Conservation (phyloP, 2,113 vertebrate species). For the Cranoglanis bouderius region DNA sequence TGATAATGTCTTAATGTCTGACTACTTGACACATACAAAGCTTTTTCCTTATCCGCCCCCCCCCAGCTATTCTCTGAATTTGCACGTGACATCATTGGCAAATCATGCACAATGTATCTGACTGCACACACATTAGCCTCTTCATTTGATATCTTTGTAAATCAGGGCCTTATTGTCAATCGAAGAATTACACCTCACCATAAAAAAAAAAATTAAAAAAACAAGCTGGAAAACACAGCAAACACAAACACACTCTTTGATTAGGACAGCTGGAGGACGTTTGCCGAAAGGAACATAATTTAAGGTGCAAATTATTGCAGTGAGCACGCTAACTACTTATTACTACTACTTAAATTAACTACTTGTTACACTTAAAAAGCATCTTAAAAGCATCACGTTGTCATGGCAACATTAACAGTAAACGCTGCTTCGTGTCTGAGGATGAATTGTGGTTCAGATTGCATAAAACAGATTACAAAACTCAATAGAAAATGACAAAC, state of each 20-base stretch:
- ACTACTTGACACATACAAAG: not conserved
- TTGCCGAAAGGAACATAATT: not conserved
- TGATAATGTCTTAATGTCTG: not conserved
- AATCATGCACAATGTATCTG: not conserved
- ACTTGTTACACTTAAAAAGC: not conserved
- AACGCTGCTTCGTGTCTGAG: not conserved
- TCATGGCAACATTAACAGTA: not conserved
- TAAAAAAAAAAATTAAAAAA: too few species aligned
- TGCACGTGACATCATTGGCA: not conserved
- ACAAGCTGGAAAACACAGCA: not conserved
- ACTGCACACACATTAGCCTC: not conserved
- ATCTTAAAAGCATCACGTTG: not conserved
- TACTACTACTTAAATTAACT: not conserved
- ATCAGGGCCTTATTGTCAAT: not conserved
- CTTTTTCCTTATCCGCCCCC: too few species aligned
- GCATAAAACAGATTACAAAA: not conserved
- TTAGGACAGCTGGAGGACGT: not conserved
- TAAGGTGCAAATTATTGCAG: not conserved
- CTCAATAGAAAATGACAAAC: not conserved
- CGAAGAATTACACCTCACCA: not conserved
- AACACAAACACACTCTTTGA: not conserved
- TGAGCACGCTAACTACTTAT: too few species aligned
- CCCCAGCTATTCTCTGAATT: not conserved
- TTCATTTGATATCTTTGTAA: not conserved
- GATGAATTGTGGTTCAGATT: not conserved